Evolutionary conservation across 92 coral and sea anemone species (phyloP).

Genomic region (Epizoanthus scotinus): DNA sequence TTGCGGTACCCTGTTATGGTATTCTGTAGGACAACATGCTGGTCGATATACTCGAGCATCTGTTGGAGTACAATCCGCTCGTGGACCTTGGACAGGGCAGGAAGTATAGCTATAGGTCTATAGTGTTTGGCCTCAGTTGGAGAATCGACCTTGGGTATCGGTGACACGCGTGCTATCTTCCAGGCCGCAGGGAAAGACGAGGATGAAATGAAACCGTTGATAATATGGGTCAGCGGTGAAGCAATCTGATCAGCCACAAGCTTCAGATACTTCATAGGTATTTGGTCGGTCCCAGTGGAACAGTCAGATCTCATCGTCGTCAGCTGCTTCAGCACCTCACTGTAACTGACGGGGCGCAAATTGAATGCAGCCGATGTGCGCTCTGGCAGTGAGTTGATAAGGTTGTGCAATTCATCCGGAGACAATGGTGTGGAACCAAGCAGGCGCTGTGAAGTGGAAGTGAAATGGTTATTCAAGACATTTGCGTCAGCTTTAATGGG

Average conservation of each 20-base stretch:
- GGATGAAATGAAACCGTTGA: conserved; percentile 29
- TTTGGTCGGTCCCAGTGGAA: conserved; percentile 44
- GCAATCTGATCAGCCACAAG: conserved; percentile 29
- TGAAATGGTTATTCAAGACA: conserved; percentile 16
- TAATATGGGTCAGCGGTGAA: conserved; percentile 46
- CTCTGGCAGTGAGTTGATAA: conserved; percentile 10
- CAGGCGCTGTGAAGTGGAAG: conserved; percentile 29
- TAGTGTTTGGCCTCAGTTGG: conserved; percentile 33
- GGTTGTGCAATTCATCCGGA: conserved; percentile 2
- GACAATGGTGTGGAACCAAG: conserved; percentile 18
- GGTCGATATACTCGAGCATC: conserved; percentile 47
- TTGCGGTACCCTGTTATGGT: conserved; percentile 41
- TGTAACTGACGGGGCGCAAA: conserved; percentile 34
- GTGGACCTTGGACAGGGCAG: conserved; percentile 50
- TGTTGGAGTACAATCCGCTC: conserved; percentile 51
- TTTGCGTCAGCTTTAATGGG: conserved; percentile 20
- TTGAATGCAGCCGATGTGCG: neutral
- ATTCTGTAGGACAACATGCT: conserved; percentile 8
- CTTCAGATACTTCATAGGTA: conserved; percentile 15
- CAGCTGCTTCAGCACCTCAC: conserved; percentile 45
- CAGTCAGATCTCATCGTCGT: conserved; percentile 11
- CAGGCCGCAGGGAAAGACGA: conserved; percentile 49
- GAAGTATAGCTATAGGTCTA: conserved; percentile 52
- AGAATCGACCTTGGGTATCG: conserved; percentile 46
- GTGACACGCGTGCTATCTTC: conserved; percentile 46